Conservation (phyloP, 2,113 vertebrate genomes). For the Pluvialis apricaria region DNA sequence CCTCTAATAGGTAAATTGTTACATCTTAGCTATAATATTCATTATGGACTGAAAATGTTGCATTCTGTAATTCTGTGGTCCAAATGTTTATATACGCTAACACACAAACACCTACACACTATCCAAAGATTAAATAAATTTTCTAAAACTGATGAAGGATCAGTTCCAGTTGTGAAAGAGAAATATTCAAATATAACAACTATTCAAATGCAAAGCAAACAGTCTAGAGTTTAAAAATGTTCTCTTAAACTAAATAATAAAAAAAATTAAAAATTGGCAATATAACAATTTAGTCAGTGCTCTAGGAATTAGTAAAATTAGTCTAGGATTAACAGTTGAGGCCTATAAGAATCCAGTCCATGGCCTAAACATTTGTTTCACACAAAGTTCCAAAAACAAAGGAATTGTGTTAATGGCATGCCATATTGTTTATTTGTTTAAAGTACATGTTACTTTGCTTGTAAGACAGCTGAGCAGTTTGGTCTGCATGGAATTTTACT, state of each 20-base stretch:
- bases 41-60: neutral
- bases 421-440: neutral
- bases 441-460: neutral
- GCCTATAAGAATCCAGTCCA: neutral
- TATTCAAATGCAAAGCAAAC: neutral
- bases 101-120: neutral
- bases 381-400: neutral
- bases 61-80: neutral
- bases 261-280: neutral
- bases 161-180: neutral
- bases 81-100: neutral
- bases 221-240: neutral
- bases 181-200: neutral
- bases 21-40: neutral
- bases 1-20: neutral
- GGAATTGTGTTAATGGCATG: neutral
- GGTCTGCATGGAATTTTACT: neutral
- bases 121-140: neutral
- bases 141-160: neutral
- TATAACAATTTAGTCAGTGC: neutral
- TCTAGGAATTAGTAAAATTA: neutral
- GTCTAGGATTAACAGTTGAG: neutral
- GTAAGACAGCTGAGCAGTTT: neutral
- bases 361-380: neutral
- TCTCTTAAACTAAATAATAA: neutral